Evolutionary conservation across 2,797 vertebrate genomes (phyloP).

Genomic region (Protonibea diacanthus): DNA sequence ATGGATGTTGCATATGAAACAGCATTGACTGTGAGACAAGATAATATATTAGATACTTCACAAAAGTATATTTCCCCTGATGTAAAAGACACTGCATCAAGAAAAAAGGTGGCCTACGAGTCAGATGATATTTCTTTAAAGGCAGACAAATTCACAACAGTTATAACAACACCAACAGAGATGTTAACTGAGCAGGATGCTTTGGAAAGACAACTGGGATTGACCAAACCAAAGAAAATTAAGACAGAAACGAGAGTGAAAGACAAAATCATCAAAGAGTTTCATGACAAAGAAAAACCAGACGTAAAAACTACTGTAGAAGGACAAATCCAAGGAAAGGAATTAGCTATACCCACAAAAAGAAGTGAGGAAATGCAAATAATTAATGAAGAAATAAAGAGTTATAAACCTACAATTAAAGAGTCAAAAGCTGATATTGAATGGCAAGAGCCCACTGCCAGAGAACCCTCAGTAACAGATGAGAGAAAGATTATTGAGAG

Average conservation of each 20-base stretch:
- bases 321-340: background rate
- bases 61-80: background rate
- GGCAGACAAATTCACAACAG: background rate
- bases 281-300: background rate
- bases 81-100: background rate
- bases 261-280: background rate
- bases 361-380: background rate
- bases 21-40: background rate
- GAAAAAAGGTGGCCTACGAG: background rate
- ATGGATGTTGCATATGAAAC: conserved; percentile 16
- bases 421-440: background rate
- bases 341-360: background rate
- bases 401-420: background rate
- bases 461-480: conserved; percentile 75
- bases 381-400: background rate
- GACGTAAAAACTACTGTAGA: background rate
- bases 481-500: background rate
- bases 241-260: background rate
- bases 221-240: background rate
- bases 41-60: conserved; percentile 14
- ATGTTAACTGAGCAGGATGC: background rate
- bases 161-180: background rate
- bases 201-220: background rate
- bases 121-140: background rate
- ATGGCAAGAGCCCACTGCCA: background rate